Conservation (phyloP, 2,113 vertebrate genomes). For the Poeciliopsis prolifica region DNA sequence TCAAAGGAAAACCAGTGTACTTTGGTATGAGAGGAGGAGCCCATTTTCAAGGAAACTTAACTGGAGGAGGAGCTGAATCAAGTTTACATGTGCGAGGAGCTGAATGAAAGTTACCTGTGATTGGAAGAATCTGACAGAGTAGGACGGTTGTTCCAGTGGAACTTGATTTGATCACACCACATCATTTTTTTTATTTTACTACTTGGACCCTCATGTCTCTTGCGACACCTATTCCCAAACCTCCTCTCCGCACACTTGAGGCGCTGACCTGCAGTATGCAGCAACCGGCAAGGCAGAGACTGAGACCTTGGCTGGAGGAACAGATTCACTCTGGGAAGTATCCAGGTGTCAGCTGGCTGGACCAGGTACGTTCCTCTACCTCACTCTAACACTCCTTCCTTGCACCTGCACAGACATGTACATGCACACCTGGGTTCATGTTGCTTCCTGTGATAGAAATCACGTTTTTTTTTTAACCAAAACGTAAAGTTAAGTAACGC, state of each 20-base stretch:
- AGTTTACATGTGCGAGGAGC: slow-evolving; percentile 3
- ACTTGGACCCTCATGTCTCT: not conserved
- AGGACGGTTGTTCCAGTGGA: slow-evolving; percentile 6
- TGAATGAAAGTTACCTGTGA: slow-evolving; percentile 19
- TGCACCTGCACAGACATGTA: not conserved
- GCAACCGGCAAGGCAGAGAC: slow-evolving; percentile 71
- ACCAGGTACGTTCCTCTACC: slow-evolving; percentile 68
- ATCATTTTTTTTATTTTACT: slow-evolving; percentile 10
- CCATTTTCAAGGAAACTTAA: not conserved
- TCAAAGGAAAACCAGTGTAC: not conserved
- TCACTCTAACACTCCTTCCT: not conserved
- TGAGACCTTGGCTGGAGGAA: slow-evolving; percentile 82
- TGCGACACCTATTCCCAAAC: not conserved
- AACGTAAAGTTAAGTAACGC: not conserved
- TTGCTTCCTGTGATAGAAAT: not conserved
- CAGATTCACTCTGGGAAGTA: slow-evolving; percentile 81
- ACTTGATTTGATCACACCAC: slow-evolving; percentile 41
- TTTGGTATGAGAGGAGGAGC: slow-evolving; percentile 59
- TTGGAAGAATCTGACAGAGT: slow-evolving; percentile 42
- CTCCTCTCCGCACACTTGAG: slow-evolving; percentile 14
- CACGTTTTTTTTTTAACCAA: no score
- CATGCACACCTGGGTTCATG: not conserved
- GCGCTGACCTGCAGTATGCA: slow-evolving; percentile 67
- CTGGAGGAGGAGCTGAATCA: slow-evolving; percentile 19
- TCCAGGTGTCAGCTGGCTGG: slow-evolving; percentile 81